phyloP scores from a whole-genome alignment of 2,797 vertebrate species.

The Melanotaenia nigrans region DNA sequence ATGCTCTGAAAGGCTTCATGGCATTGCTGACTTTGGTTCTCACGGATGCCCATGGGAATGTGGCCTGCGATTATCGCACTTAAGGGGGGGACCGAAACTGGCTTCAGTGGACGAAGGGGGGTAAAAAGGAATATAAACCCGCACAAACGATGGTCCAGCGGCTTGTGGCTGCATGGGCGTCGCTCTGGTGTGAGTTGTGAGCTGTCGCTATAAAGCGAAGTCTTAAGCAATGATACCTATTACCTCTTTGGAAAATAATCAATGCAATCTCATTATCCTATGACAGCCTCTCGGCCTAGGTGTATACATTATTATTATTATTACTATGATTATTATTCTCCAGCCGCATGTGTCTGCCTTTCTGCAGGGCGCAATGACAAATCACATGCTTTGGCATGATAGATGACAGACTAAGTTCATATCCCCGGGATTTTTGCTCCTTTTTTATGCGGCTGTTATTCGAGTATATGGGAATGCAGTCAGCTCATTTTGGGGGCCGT shows the following conservation, averaged over 20 bases:
- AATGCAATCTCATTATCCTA: constrained; percentile 55
- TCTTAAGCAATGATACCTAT: constrained; percentile 44
- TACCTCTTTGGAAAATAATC: constrained; percentile 44
- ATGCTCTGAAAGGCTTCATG: constrained; percentile 34
- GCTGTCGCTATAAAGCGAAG: constrained; percentile 52
- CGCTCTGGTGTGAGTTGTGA: constrained; percentile 59
- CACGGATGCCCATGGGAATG: constrained; percentile 78
- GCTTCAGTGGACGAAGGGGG: constrained; percentile 35
- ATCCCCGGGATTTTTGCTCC: constrained; percentile 14
- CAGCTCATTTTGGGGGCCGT: constrained; percentile 21
- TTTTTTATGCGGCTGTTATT: constrained; percentile 50
- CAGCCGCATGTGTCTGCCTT: constrained; percentile 54
- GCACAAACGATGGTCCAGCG: constrained; percentile 46
- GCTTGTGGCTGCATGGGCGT: constrained; percentile 75
- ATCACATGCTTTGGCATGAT: constrained; percentile 51
- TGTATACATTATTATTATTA: constrained; percentile 51
- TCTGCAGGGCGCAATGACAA: constrained; percentile 60
- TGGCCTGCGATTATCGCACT: constrained; percentile 70
- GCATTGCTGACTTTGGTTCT: constrained; percentile 61
- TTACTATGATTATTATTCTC: constrained; percentile 33
- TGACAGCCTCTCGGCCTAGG: constrained; percentile 33
- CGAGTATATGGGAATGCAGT: constrained; percentile 54
- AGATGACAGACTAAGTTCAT: constrained; percentile 57
- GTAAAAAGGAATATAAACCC: constrained; percentile 22
- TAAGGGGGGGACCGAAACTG: constrained; percentile 35